These are phyloP conservation scores for Hesperophylax magnus DNA, from an alignment of 1,140 invertebrate genomes.

Conservation along the genomic window DNA sequence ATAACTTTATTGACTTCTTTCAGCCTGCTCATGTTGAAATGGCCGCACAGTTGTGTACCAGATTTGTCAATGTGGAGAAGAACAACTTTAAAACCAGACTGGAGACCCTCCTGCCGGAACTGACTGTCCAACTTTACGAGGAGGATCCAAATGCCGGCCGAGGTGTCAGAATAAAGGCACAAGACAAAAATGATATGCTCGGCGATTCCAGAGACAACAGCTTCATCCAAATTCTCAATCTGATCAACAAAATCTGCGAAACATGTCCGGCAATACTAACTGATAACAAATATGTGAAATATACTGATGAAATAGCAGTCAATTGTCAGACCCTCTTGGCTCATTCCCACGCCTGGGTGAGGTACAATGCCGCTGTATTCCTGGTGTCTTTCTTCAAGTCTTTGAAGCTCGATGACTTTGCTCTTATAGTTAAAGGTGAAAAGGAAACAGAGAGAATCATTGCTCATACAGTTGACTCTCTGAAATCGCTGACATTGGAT, in stretches of 20 bases:
- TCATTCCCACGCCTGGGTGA: slow-evolving; percentile 77
- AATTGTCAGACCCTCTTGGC: slow-evolving; percentile 80
- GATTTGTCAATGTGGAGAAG: slow-evolving; percentile 82
- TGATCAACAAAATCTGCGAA: slow-evolving; percentile 69
- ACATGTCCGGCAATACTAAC: slow-evolving; percentile 67
- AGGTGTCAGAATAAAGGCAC: slow-evolving; percentile 63
- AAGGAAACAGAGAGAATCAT: slow-evolving; percentile 70
- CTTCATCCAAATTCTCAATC: slow-evolving; percentile 72
- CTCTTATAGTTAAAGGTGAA: slow-evolving; percentile 66
- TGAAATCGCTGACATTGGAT: slow-evolving; percentile 81
- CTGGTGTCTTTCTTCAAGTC: slow-evolving; percentile 79
- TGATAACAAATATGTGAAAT: slow-evolving; percentile 62
- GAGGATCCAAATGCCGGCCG: slow-evolving; percentile 58
- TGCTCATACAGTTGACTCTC: slow-evolving; percentile 70
- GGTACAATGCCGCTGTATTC: slow-evolving; percentile 81
- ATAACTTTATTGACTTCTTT: slow-evolving; percentile 40
- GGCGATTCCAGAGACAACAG: slow-evolving; percentile 71
- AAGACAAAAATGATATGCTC: slow-evolving; percentile 61
- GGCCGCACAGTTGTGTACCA: slow-evolving; percentile 75
- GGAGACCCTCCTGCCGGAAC: slow-evolving; percentile 70
- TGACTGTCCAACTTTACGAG: slow-evolving; percentile 66
- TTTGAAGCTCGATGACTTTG: slow-evolving; percentile 75
- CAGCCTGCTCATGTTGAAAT: slow-evolving; percentile 72
- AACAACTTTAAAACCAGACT: slow-evolving; percentile 77
- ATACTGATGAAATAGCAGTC: slow-evolving; percentile 76